Conservation (phyloP, 2,113 vertebrate genomes). For the Onychorhynchus coronatus region DNA sequence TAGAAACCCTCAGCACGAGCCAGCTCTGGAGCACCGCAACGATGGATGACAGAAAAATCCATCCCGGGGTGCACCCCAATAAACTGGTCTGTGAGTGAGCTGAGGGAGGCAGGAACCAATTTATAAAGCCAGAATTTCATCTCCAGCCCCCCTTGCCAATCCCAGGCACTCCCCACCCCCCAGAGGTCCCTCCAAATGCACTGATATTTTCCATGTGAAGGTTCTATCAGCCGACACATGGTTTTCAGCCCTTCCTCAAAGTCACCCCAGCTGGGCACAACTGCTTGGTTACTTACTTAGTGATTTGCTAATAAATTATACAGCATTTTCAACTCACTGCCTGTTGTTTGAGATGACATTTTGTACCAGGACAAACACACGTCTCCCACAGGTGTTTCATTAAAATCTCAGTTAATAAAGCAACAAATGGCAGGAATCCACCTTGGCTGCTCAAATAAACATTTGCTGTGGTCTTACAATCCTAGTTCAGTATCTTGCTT, state of each 20-base stretch:
- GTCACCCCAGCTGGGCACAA: constrained; percentile 32
- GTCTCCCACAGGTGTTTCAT: background rate
- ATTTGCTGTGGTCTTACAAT: background rate
- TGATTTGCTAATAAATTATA: background rate
- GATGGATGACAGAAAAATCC: fast-evolving
- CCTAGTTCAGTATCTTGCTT: background rate
- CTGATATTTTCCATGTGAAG: background rate
- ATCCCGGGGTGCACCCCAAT: background rate
- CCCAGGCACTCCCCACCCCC: background rate
- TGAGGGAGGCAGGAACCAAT: background rate
- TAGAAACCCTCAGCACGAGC: background rate
- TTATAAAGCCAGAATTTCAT: background rate
- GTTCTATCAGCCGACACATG: background rate
- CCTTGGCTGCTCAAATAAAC: background rate
- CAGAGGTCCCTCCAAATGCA: background rate
- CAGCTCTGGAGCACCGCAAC: background rate
- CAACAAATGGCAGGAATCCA: background rate
- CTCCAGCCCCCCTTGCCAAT: background rate
- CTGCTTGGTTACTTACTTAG: constrained; percentile 15
- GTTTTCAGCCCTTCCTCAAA: constrained; percentile 16
- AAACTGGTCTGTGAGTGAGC: background rate
- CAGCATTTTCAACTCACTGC: background rate
- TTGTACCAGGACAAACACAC: background rate
- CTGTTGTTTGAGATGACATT: background rate
- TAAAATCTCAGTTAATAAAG: background rate